Percentiles rank a stretch among this genome's conserved stretches.
phyloP scores from a whole-genome alignment of 2,888 invertebrate species.

The Trichogramma evanescens region DNA sequence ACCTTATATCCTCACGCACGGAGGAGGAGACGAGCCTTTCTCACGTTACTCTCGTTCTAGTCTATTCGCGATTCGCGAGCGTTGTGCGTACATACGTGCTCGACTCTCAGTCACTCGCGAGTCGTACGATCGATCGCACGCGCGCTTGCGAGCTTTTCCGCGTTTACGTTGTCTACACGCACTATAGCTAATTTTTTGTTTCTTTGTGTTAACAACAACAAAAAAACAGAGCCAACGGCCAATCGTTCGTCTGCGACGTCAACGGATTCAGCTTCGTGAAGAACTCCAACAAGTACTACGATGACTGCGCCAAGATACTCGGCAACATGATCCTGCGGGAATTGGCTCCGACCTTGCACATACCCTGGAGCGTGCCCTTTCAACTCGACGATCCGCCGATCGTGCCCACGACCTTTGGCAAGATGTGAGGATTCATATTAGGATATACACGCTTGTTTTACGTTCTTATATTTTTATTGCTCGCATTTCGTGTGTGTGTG shows the following conservation, averaged over 20 bases:
- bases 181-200: slow-evolving; percentile 15
- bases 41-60: slow-evolving; percentile 5
- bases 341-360: slow-evolving; percentile 89
- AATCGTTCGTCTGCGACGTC: slow-evolving; percentile 98
- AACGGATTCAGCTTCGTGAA: slow-evolving; percentile 99
- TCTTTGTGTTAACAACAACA: slow-evolving; percentile 24
- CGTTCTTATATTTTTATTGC: not conserved
- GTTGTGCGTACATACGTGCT: not conserved
- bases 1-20: no score
- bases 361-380: slow-evolving; percentile 96
- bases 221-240: slow-evolving; percentile 93
- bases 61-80: not conserved
- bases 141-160: not conserved
- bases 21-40: no score
- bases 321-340: slow-evolving; percentile 96
- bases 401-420: slow-evolving; percentile 97
- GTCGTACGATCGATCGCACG: not conserved
- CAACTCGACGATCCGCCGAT: slow-evolving; percentile 97
- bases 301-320: slow-evolving; percentile 96
- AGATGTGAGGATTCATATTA: slow-evolving; percentile 59
- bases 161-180: slow-evolving; percentile 35
- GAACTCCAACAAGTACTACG: slow-evolving; percentile 99
- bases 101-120: not conserved
- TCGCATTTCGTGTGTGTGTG: not conserved
- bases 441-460: not conserved